Evolutionary conservation across 30 jellyfish, hydroid and myxozoan genomes (phyloP).

Genomic region (Sanderia malayensis): DNA sequence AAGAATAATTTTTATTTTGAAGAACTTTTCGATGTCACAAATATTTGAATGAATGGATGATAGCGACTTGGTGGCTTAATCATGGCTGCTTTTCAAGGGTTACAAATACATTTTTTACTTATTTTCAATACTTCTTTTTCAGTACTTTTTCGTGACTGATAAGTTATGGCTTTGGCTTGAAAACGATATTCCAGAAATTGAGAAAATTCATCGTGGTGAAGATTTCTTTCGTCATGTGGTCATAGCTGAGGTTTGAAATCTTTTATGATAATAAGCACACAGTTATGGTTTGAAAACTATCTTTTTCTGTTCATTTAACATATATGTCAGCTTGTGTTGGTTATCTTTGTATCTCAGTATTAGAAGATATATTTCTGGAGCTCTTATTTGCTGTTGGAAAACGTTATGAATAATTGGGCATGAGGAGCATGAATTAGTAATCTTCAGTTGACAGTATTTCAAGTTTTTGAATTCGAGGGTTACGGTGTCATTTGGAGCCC

Average conservation of each 20-base stretch:
- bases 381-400: too few species aligned
- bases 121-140: not conserved
- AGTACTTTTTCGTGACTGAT: not conserved
- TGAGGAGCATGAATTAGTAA: too few species aligned
- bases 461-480: too few species aligned
- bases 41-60: conserved; percentile 1
- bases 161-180: not conserved
- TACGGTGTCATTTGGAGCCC: too few species aligned
- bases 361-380: too few species aligned
- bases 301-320: too few species aligned
- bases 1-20: not conserved
- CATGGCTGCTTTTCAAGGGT: conserved; percentile 1
- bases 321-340: too few species aligned
- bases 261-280: too few species aligned
- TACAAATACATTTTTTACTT: not conserved
- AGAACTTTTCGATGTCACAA: conserved; percentile 1
- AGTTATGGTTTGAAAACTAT: too few species aligned
- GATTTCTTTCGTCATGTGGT: not conserved
- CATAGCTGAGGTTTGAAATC: not conserved
- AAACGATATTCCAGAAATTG: not conserved
- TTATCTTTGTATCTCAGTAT: too few species aligned
- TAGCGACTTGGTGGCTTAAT: conserved; percentile 4
- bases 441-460: too few species aligned
- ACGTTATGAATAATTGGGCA: too few species aligned
- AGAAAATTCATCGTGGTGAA: not conserved